A percentile compares a stretch with the other conserved stretches of the same genome.
These are phyloP conservation scores for Rhinoraja longicauda DNA, from an alignment of 2,797 vertebrate genomes.

Conservation along the genomic window DNA sequence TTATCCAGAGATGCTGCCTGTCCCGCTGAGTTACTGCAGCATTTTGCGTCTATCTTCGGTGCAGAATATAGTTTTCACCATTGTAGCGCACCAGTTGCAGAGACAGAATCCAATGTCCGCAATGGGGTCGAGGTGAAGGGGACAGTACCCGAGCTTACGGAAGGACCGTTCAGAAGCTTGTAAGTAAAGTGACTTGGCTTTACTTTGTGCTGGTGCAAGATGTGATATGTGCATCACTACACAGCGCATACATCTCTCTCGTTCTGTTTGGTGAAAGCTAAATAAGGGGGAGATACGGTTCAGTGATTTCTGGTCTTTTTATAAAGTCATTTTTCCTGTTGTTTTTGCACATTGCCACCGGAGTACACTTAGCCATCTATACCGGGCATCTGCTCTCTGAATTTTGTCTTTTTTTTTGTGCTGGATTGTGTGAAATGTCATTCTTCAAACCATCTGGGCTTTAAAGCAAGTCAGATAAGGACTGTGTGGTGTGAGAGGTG, in stretches of 20 bases:
- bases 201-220: neutral
- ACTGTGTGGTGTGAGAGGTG: conserved; percentile 82
- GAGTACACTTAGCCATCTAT: conserved; percentile 66
- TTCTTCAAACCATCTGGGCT: conserved; percentile 74
- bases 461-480: conserved; percentile 77
- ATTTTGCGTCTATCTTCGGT: too few relatives aligned
- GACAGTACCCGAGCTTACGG: too few relatives aligned
- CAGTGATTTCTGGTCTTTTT: conserved; percentile 58
- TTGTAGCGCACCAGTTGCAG: too few relatives aligned
- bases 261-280: conserved; percentile 59
- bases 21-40: too few relatives aligned
- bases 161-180: neutral
- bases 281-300: conserved; percentile 66
- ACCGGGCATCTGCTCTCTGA: conserved; percentile 58
- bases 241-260: conserved; percentile 45
- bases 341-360: conserved; percentile 94
- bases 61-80: too few relatives aligned
- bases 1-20: too few relatives aligned
- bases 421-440: conserved; percentile 96
- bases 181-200: neutral
- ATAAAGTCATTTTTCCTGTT: conserved; percentile 71
- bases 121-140: too few relatives aligned
- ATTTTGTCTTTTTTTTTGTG: conserved; percentile 63
- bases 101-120: too few relatives aligned
- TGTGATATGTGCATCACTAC: neutral